Evolutionary conservation across 2,797 vertebrate species (phyloP), one percentile per base, ranked within the genome.

Genomic region (Prunella strophiata): DNA sequence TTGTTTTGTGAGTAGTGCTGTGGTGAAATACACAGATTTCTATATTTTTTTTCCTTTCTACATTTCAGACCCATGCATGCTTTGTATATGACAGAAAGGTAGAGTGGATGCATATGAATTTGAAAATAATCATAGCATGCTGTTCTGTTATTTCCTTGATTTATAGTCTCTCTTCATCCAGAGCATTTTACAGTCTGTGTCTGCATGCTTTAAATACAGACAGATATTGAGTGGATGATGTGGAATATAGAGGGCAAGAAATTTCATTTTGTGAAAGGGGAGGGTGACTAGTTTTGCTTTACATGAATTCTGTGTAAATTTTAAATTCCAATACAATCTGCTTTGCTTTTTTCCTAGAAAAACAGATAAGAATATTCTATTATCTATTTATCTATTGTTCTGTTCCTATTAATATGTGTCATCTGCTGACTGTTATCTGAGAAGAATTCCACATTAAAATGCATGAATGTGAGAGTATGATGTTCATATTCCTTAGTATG

Each of bases 251-350:
- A 76, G 22, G 12, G 42, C 10, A 72, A 86, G 34, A 68, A 89
- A 85, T 47, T 45, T 70, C 10, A 23, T 91, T 88, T 30, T 90
- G 70, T 23, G 16, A 32, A 71, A 57, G 21, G 2, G 8, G 9
- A 45, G 30, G 47, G 32, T 67, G 52, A 34, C 7, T 51, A 3
- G 5, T 29, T 42, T 58, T 84, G 11, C 12, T 86, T 86, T 58
- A 65, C 11, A 14, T 48, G 0, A 54, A 57, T 50, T 58, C 29
- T 0, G 0, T 27, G 11, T 42, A 29, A 14, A 32, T 68, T 82
- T 80, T 50, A 63, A 88, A 55, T 78, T 88, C 15, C 13, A 43
- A 17, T 59, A 38, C 2, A 75, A 11, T 50, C 13, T 43, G 12
- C 1, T 32, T 16, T 51, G 3, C 1, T 72, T 70, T 65, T 83